Conservation (phyloP, 1,140 invertebrate species). For the Drosophila biarmipes region DNA sequence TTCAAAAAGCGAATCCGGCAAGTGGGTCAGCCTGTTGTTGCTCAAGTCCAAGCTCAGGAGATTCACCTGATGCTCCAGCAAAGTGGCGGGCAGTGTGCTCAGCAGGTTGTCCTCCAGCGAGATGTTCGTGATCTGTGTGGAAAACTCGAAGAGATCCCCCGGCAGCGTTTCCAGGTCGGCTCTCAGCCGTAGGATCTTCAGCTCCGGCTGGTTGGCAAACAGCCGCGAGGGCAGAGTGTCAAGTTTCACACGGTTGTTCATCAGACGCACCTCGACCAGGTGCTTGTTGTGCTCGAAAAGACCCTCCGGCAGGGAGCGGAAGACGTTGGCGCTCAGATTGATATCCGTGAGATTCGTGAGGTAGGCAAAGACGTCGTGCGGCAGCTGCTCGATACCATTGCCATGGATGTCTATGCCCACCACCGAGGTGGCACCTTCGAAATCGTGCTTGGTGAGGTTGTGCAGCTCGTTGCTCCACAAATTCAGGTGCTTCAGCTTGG, state of each 20-base stretch:
- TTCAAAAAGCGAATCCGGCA: slow-evolving; percentile 86
- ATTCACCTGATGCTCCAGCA: slow-evolving; percentile 87
- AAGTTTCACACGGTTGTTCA: slow-evolving; percentile 86
- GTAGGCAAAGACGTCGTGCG: slow-evolving; percentile 86
- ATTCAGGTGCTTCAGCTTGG: slow-evolving; percentile 86
- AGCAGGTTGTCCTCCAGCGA: slow-evolving; percentile 86
- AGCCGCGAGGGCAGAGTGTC: slow-evolving; percentile 86
- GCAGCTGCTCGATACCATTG: slow-evolving; percentile 87
- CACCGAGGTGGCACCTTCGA: slow-evolving; percentile 86
- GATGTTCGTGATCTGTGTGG: slow-evolving; percentile 85
- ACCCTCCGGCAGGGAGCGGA: slow-evolving; percentile 86
- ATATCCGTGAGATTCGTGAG: slow-evolving; percentile 86
- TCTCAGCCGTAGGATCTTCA: slow-evolving; percentile 85
- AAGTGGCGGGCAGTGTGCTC: slow-evolving; percentile 84
- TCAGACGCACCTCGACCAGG: slow-evolving; percentile 86
- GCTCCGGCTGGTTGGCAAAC: slow-evolving; percentile 86
- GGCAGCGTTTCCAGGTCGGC: slow-evolving; percentile 84
- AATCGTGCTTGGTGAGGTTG: slow-evolving; percentile 86
- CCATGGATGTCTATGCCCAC: slow-evolving; percentile 87
- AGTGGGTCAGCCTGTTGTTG: slow-evolving; percentile 85
- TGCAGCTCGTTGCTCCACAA: slow-evolving; percentile 88
- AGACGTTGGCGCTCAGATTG: slow-evolving; percentile 87
- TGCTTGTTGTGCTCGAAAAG: slow-evolving; percentile 86
- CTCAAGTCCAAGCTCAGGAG: slow-evolving; percentile 86
- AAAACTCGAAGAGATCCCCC: slow-evolving; percentile 86